Evolutionary conservation across 64 coral and sea anemone species (phyloP), one percentile per base, ranked within the genome.

Genomic region (Montipora foliosa): DNA sequence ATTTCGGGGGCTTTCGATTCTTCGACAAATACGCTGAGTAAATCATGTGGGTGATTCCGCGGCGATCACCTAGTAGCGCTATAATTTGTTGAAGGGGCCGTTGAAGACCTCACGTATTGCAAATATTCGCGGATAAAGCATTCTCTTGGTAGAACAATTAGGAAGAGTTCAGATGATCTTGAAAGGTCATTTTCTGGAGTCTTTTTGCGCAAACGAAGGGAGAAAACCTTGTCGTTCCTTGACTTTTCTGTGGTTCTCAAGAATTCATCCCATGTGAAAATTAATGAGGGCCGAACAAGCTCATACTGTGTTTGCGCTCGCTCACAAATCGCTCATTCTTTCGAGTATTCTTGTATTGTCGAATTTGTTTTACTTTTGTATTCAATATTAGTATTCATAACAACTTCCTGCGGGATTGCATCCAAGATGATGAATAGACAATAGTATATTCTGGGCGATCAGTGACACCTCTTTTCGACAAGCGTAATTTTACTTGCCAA

Each of bases 311-410:
- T 51, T 48, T 0, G 4, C 15, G 25, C 66, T 86, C 47, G 64
- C 71, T 86, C 82, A 86, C 53, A 50, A 86, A 71, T 86, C 71
- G 44, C 62, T 49, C 82, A 71, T 86, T 29, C 46, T 64, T 71
- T 49, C 46, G 44, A 17, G 44, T 86, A 71, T 86, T 70, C 64
- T 86, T 86, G 46, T 47, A 86, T 86, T 48, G 45, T 50, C 66
- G 45, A 86, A 45, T 86, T 86, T 86, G 46, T 86, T 86, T 86
- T 86, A 86, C 82, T 86, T 86, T 72, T 37, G 64, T n/a, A 71
- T 71, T 71, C 82, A 70, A 7, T 85, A 7, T 86, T 71, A 86
- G 82, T 86, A 86, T 62, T 8, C 82, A 86, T 86, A 86, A 86
- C 62, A 86, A 86, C 82, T 86, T 86, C 82, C 82, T 86, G 82